Base-by-base conservation (phyloP, 64 coral and sea anemone genomes). In the Platygyra sinensis region DNA sequence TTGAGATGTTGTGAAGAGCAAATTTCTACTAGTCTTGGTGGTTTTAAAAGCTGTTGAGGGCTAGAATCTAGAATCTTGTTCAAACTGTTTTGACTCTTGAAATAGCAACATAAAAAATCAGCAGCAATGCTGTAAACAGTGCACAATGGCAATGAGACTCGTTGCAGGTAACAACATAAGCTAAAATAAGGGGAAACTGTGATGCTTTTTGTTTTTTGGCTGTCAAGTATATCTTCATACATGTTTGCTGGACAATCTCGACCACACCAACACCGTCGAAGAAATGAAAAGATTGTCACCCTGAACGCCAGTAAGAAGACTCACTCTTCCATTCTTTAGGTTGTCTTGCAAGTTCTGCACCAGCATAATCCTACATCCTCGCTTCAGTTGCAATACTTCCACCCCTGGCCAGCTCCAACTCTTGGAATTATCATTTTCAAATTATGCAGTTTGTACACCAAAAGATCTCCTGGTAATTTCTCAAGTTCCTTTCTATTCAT, bases 141-240 rank as follows among this genome's bases (percentile, higher is more conserved):
- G 80, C 4, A 84, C 60, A 72, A 92, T 46, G 13, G 67, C 80
- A 24, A 80, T 90, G 89, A 16, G 89, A 72, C 59, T 91, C 84
- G 28, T 77, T 79, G 38, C 89, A 80, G 9, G 89, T 91, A 6
- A 91, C 50, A 22, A 31, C 16, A 32, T 38, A 74, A 74, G 16
- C 72, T 10, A 74, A 32, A 3, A 74, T 29, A 33, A 74, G 5
- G 28, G 12, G 72, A 74, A 74, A 74, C 31, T 74, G 72, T 32
- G 2, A 74, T 9, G 32, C 72, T 74, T 32, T 13, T 14, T 5
- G 38, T 17, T 32, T 32, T 32, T 74, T 4, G 0, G 13, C 72
- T 33, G 28, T 32, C 29, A 9, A 2, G 72, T 36, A 1, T 32
- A 0, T 32, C 28, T 74, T 32, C 0, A 74, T 32, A 30, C 72